Evolutionary conservation across 2,888 invertebrate species (phyloP).

Genomic region (Apeira syringaria): DNA sequence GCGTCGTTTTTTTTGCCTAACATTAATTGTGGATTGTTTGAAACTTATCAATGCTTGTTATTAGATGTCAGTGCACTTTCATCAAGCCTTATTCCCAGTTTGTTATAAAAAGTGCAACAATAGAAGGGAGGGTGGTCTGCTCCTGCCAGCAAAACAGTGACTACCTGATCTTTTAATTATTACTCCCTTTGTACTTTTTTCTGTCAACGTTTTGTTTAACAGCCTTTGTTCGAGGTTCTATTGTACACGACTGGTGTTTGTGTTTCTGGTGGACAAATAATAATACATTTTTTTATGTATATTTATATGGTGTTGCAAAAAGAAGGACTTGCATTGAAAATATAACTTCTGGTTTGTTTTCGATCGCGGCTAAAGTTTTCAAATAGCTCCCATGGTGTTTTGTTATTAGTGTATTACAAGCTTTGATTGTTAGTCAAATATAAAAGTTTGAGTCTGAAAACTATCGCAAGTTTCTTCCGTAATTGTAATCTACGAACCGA

Average conservation of each 20-base stretch:
- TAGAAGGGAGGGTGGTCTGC: conserved; percentile 40
- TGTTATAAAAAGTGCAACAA: conserved; percentile 29
- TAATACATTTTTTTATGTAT: conserved; percentile 20
- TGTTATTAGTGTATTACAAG: too few species aligned
- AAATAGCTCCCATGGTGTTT: too few species aligned
- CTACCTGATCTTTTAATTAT: conserved; percentile 69
- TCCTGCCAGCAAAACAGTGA: conserved; percentile 34
- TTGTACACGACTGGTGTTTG: conserved; percentile 29
- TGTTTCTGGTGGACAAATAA: conserved; percentile 20
- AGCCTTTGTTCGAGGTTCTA: conserved; percentile 32
- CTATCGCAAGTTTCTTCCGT: too few species aligned
- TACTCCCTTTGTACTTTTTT: conserved; percentile 45
- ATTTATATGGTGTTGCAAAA: neutral
- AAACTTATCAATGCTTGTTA: neutral
- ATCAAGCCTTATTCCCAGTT: conserved; percentile 8
- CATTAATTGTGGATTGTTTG: too few species aligned
- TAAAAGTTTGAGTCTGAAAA: too few species aligned
- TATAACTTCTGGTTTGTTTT: too few species aligned
- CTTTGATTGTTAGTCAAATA: too few species aligned
- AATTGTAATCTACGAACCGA: too few species aligned
- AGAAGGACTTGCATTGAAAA: neutral
- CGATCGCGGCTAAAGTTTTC: too few species aligned
- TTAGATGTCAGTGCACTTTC: conserved; percentile 32
- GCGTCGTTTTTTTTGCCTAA: too few species aligned
- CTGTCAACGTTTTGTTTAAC: conserved; percentile 42